These are phyloP conservation scores for Aphaenogaster rudis DNA, from an alignment of 1,140 invertebrate species.

Conservation along the genomic window DNA sequence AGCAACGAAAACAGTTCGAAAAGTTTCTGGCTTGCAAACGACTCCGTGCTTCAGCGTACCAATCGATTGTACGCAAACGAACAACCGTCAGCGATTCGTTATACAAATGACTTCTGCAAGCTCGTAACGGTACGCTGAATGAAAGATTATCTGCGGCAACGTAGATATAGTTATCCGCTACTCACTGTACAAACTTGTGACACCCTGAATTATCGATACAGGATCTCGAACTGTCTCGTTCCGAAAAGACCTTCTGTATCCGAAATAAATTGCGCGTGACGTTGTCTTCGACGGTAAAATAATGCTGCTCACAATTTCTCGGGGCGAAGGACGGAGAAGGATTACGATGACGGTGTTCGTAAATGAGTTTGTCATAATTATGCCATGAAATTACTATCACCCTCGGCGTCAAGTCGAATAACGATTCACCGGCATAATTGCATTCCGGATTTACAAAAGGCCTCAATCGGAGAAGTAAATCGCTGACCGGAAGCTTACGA, in stretches of 20 bases:
- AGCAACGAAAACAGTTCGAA: constrained; percentile 46
- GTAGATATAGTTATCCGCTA: constrained; percentile 38
- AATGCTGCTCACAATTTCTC: background rate
- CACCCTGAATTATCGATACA: constrained; percentile 55
- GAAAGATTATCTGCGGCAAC: constrained; percentile 51
- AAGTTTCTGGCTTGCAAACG: constrained; percentile 49
- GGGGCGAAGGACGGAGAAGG: background rate
- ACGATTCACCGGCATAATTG: constrained; percentile 28
- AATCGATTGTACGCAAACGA: constrained; percentile 45
- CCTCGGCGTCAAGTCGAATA: constrained; percentile 18
- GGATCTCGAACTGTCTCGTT: constrained; percentile 31
- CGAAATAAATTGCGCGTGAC: constrained; percentile 53
- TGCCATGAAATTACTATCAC: constrained; percentile 12
- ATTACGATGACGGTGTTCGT: background rate
- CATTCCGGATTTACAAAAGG: background rate
- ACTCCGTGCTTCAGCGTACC: background rate
- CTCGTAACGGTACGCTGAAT: constrained; percentile 54
- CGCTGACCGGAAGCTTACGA: background rate
- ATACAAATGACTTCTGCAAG: constrained; percentile 55
- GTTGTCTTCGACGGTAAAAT: constrained; percentile 54
- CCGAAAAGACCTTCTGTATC: background rate
- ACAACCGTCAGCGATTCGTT: constrained; percentile 60
- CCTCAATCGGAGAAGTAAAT: constrained; percentile 14
- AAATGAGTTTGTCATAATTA: constrained; percentile 58
- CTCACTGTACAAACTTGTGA: constrained; percentile 29